Evolutionary conservation across 2,113 vertebrate genomes (phyloP).

Genomic region (Malurus alboscapulatus): DNA sequence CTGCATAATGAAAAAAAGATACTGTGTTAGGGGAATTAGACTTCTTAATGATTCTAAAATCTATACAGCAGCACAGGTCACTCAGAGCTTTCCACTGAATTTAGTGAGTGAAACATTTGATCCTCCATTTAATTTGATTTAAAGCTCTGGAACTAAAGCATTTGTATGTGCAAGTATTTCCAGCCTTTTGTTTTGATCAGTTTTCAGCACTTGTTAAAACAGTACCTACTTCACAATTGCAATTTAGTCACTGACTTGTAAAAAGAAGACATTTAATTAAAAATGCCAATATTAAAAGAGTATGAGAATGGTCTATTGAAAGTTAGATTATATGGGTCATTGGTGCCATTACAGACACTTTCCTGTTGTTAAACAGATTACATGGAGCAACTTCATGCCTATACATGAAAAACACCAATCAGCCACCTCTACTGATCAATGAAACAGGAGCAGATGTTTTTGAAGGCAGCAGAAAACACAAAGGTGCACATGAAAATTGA

Average conservation of each 20-base stretch:
- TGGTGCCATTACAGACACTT: background rate
- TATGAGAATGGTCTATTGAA: background rate
- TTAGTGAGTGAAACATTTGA: slow-evolving; percentile 45
- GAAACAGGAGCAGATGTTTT: slow-evolving; percentile 31
- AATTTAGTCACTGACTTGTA: slow-evolving; percentile 17
- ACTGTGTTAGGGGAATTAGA: slow-evolving; percentile 17
- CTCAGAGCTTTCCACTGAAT: slow-evolving; percentile 30
- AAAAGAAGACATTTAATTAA: slow-evolving; percentile 52
- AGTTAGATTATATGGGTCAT: slow-evolving; percentile 39
- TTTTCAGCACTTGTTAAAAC: slow-evolving; percentile 39
- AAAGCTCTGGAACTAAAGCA: slow-evolving; percentile 45
- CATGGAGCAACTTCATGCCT: background rate
- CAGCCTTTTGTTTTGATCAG: slow-evolving; percentile 33
- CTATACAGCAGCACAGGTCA: background rate
- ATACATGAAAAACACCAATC: background rate
- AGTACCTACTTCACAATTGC: background rate
- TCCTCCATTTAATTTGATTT: slow-evolving; percentile 51
- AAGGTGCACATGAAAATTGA: slow-evolving; percentile 8
- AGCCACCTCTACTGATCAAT: background rate
- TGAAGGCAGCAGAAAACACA: slow-evolving; percentile 25
- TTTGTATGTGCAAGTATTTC: background rate
- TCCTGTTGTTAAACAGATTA: background rate
- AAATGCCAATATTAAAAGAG: slow-evolving; percentile 53
- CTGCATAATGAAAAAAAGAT: background rate
- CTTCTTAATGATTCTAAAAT: slow-evolving; percentile 52